These are phyloP conservation scores for Drosophila micromelanica DNA, from an alignment of 1,140 invertebrate species.

Conservation along the genomic window DNA sequence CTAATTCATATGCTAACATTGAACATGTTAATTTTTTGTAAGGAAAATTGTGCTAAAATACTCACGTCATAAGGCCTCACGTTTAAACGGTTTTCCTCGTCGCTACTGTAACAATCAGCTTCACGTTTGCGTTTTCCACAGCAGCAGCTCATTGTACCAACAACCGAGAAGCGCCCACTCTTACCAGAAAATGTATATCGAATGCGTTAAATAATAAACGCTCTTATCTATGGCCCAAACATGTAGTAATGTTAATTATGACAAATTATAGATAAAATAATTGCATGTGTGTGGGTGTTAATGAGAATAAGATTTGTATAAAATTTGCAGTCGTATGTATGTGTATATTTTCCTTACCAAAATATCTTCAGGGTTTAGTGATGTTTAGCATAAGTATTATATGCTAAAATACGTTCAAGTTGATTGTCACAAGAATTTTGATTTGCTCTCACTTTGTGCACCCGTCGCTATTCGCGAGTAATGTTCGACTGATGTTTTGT, in stretches of 20 bases:
- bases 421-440: not conserved
- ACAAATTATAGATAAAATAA: not conserved
- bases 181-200: not conserved
- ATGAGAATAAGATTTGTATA: not conserved
- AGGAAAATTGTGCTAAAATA: slow-evolving; percentile 1
- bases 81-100: slow-evolving; percentile 24
- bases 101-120: slow-evolving; percentile 5
- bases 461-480: slow-evolving; percentile 41
- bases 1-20: not conserved
- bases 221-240: not conserved
- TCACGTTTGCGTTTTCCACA: slow-evolving; percentile 46
- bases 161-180: not conserved
- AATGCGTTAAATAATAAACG: not conserved
- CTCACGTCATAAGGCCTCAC: slow-evolving; percentile 47
- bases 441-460: slow-evolving; percentile 15
- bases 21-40: not conserved
- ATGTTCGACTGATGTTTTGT: slow-evolving; percentile 51
- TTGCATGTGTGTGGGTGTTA: not conserved
- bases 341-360: not conserved
- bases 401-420: not conserved
- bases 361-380: not conserved
- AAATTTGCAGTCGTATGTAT: not conserved
- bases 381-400: not conserved
- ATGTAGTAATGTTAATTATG: not conserved
- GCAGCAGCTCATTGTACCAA: slow-evolving; percentile 50